phyloP scores from a whole-genome alignment of 2,113 vertebrate species.

The Apaloderma vittatum region DNA sequence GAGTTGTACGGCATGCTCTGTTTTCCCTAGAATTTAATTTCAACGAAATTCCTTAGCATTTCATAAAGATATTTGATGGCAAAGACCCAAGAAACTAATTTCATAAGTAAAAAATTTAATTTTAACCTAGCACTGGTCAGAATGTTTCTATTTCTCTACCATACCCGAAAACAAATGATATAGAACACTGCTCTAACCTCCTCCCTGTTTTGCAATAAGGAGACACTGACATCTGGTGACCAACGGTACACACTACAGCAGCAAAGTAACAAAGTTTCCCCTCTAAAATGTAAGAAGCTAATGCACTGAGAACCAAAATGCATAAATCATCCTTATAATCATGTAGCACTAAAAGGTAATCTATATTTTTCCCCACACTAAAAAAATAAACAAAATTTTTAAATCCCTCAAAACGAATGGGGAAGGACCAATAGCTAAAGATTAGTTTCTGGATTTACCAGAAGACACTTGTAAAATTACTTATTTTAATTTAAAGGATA shows the following conservation, averaged over 20 bases:
- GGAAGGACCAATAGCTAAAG: neutral
- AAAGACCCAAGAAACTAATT: neutral
- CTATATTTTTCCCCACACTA: neutral
- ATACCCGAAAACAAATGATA: neutral
- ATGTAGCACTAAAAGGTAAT: neutral
- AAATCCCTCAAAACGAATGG: neutral
- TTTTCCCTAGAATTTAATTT: neutral
- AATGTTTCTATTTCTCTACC: neutral
- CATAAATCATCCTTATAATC: neutral
- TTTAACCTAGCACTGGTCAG: neutral
- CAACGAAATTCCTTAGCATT: neutral
- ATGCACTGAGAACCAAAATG: neutral
- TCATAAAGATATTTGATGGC: neutral
- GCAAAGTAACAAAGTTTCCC: neutral
- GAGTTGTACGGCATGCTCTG: neutral
- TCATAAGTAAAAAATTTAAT: neutral
- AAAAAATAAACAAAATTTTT: neutral
- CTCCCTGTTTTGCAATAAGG: neutral
- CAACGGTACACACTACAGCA: conserved; percentile 28
- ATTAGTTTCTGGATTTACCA: neutral
- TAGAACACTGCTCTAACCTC: neutral
- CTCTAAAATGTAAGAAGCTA: neutral
- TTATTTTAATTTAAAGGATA: neutral
- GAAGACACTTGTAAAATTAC: neutral
- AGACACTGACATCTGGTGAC: conserved; percentile 77